Percentiles rank a stretch among this genome's conserved stretches.
phyloP scores from a whole-genome alignment of 2,797 vertebrate genomes.

The Pseudotriccus pelzelni region DNA sequence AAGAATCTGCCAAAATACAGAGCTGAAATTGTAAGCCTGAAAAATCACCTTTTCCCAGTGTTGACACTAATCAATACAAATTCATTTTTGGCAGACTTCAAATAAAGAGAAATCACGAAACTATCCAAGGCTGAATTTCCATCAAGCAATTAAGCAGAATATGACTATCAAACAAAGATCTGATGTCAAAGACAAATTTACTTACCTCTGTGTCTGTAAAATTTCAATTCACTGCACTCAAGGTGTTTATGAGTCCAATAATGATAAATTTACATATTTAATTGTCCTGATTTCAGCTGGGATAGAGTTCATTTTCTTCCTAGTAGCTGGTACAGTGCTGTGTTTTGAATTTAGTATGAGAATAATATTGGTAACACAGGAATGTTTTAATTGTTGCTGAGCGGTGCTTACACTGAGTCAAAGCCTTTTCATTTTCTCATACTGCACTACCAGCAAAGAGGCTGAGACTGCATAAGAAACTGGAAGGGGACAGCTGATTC shows the following conservation, averaged over 20 bases:
- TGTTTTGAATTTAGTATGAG: not conserved
- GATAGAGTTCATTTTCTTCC: not conserved
- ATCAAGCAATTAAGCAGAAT: not conserved
- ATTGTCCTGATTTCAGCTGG: not conserved
- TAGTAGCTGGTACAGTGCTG: not conserved
- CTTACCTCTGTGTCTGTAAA: not conserved
- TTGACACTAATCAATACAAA: slow-evolving; percentile 10
- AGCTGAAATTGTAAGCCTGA: not conserved
- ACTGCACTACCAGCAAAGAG: not conserved
- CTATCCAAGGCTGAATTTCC: not conserved
- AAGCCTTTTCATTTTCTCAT: not conserved
- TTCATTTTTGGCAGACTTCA: not conserved
- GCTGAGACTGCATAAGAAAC: not conserved
- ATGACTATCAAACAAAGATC: not conserved
- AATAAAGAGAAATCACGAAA: not conserved
- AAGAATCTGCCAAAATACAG: not conserved
- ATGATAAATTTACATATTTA: not conserved
- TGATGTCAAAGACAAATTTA: not conserved
- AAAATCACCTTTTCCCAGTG: not conserved
- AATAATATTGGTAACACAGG: not conserved
- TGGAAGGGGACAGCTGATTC: not conserved
- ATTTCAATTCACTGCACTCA: not conserved
- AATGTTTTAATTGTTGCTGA: not conserved
- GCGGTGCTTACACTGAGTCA: not conserved
- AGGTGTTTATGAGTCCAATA: not conserved